Base-by-base conservation (phyloP, 2,113 vertebrate species). In the Thalassoma bifasciatum region DNA sequence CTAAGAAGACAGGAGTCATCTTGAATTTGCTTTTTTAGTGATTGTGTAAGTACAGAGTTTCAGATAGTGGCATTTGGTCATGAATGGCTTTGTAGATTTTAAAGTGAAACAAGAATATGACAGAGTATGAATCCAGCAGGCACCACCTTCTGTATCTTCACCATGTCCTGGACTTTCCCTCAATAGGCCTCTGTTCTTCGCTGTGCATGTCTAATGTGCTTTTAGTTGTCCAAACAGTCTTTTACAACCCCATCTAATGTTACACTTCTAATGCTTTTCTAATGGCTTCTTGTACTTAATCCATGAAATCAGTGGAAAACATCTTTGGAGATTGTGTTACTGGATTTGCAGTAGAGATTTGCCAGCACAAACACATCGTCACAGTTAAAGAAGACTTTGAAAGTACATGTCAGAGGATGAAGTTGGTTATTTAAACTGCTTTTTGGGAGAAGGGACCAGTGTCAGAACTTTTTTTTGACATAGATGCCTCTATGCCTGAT, bases 181-280 rank as follows among this genome's bases (percentile, higher is more conserved):
- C 70, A 81, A 64, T 63, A 62, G 67, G 34, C 65, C 76, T 89
- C 72, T 77, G 83, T 83, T 81, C 62, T 53, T 0, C 8, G 8
- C 47, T 60, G 53, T 75, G 83, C 53, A 82, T 76, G 53, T 63
- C 79, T 72, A 75, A 87, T 78, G 84, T 79, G 72, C 82, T 88
- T 77, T 78, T 69, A 87, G 59, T 75, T 80, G 67, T 90, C 75
- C 77, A 88, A 90, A 90, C 81, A 74, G 77, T 86, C 76, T 79
- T 88, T 85, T 83, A 80, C 69, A 72, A 82, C 67, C 30, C 51
- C 21, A 82, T 89, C 79, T 92, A 83, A 85, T 62, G 88, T 87
- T 91, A 84, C 91, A 54, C 59, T 50, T 77, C 61, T 82, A 87
- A 86, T 90, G 81, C 62, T 68, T 83, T 88, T 81, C 80, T 85